These are phyloP conservation scores for Drosophila malerkotliana DNA, from an alignment of 1,140 invertebrate genomes.

Conservation along the genomic window DNA sequence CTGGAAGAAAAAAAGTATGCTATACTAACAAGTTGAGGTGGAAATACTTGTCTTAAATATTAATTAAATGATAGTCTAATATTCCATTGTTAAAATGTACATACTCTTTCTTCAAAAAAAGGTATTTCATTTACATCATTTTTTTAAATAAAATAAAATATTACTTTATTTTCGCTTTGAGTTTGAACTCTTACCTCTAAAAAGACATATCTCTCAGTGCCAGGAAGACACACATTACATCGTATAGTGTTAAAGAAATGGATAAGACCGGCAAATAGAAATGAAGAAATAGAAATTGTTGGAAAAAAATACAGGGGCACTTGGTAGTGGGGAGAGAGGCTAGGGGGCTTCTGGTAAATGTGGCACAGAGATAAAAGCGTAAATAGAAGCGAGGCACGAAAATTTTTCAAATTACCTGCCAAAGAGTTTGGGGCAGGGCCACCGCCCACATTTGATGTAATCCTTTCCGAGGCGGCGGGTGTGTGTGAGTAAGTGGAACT, in stretches of 20 bases:
- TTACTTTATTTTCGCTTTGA: no score
- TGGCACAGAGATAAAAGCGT: constrained; percentile 74
- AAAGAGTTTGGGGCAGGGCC: constrained; percentile 33
- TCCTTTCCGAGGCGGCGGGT: constrained; percentile 2
- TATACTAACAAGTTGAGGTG: neutral
- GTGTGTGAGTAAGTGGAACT: constrained; percentile 30
- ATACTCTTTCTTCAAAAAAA: no score
- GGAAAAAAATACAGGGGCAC: constrained; percentile 45
- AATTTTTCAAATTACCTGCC: constrained; percentile 61
- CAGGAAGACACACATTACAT: constrained; percentile 20
- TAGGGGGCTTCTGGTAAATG: constrained; percentile 25
- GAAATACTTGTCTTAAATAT: neutral
- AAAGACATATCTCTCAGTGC: neutral
- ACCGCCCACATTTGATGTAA: constrained; percentile 5
- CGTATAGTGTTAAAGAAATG: constrained; percentile 40
- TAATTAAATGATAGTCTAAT: no score
- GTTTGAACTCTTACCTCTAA: no score
- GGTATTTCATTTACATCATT: no score
- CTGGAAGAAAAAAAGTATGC: constrained; percentile 21
- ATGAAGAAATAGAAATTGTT: constrained; percentile 76
- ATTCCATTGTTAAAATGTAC: no score
- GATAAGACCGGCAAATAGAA: constrained; percentile 63
- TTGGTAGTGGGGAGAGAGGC: neutral
- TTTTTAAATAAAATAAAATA: no score
- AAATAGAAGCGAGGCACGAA: constrained; percentile 78